These are phyloP conservation scores for Zaprionus lachaisei DNA, from an alignment of 1,140 invertebrate genomes.

Conservation along the genomic window DNA sequence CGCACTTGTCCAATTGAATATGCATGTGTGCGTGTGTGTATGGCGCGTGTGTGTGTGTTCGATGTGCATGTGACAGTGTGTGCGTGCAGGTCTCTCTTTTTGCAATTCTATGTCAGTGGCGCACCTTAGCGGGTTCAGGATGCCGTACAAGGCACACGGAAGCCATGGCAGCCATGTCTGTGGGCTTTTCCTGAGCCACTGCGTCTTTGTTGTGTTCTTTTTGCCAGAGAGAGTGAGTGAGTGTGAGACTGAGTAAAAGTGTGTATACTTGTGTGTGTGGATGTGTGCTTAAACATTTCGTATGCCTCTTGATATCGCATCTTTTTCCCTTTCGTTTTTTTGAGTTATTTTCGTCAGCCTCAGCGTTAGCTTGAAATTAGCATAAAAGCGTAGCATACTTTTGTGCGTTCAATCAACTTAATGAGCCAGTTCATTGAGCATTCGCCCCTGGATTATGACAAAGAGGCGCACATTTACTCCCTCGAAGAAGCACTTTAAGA, in stretches of 20 bases:
- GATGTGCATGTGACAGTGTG: conserved; percentile 1
- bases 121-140: conserved; percentile 24
- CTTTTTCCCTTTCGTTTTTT: conserved; percentile 14
- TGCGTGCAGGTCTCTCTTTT: conserved; percentile 17
- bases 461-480: conserved; percentile 40
- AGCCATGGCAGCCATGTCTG: conserved; percentile 12
- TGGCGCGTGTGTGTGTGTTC: not conserved
- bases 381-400: conserved; percentile 61
- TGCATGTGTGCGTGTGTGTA: conserved; percentile 50
- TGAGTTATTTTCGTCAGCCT: conserved; percentile 39
- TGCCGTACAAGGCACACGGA: conserved; percentile 11
- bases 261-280: conserved; percentile 9
- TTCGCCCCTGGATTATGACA: conserved; percentile 55
- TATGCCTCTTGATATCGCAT: conserved; percentile 41
- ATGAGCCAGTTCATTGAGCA: conserved; percentile 72
- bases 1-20: conserved; percentile 82
- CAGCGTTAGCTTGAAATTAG: conserved; percentile 70
- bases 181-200: conserved; percentile 25
- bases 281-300: conserved; percentile 27
- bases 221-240: not conserved
- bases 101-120: conserved; percentile 18
- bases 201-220: conserved; percentile 16
- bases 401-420: conserved; percentile 76
- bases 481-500: not conserved
- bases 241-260: not conserved